Evolutionary conservation across 2,797 vertebrate species (phyloP).

Genomic region (Paratrypauchen microcephalus): DNA sequence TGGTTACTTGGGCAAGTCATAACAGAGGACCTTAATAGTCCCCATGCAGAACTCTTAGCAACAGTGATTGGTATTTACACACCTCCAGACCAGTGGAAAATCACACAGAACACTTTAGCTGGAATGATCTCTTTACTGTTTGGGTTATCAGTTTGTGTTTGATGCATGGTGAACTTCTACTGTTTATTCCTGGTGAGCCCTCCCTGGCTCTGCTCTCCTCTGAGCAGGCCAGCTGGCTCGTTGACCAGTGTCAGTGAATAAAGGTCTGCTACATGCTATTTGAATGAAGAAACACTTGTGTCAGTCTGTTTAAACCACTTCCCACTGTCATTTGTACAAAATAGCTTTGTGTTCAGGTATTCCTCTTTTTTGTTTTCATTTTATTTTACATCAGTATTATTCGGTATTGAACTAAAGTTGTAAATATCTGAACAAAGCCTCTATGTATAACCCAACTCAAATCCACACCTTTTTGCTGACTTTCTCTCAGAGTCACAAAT

Average conservation of each 20-base stretch:
- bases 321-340: not conserved
- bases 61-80: conserved; percentile 58
- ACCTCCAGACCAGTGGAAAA: conserved; percentile 28
- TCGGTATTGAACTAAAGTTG: not conserved
- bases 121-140: conserved; percentile 12
- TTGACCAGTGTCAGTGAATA: conserved; percentile 43
- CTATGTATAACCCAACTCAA: not conserved
- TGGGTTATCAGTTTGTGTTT: conserved; percentile 18
- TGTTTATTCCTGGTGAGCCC: conserved; percentile 12
- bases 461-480: conserved; percentile 41
- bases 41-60: conserved; percentile 17
- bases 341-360: not conserved
- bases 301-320: conserved; percentile 2
- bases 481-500: conserved; percentile 23
- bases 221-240: conserved; percentile 55
- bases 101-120: conserved; percentile 5
- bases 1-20: not conserved
- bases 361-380: not conserved
- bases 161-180: not conserved
- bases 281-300: conserved; percentile 18
- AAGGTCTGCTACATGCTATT: conserved; percentile 23
- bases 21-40: not conserved
- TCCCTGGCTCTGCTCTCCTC: conserved; percentile 55
- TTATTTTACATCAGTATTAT: not conserved
- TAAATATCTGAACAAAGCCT: not conserved